These are phyloP conservation scores for Caenorhabditis brenneri DNA, from an alignment of 1,140 invertebrate genomes.

Conservation along the genomic window DNA sequence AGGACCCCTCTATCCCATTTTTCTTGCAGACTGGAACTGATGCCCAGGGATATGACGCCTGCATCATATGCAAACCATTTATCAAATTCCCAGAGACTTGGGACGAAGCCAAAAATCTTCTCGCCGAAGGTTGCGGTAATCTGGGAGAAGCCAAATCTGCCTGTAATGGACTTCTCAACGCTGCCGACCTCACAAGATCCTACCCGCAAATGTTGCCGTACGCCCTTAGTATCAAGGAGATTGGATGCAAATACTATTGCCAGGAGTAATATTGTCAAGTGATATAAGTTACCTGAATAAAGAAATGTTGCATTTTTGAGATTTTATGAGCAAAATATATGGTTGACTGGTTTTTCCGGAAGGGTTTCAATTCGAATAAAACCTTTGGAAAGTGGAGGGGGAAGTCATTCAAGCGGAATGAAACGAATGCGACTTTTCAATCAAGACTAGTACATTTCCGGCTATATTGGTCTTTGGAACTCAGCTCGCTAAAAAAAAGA, in stretches of 20 bases:
- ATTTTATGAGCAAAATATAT: background rate
- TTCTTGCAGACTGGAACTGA: too few species aligned
- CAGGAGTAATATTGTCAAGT: background rate
- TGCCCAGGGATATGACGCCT: too few species aligned
- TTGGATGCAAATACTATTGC: background rate
- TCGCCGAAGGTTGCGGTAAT: too few species aligned
- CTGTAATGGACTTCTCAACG: too few species aligned
- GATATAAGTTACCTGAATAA: background rate
- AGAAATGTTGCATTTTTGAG: background rate
- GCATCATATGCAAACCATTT: too few species aligned
- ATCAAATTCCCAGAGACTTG: too few species aligned
- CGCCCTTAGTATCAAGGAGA: background rate
- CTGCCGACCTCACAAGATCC: background rate
- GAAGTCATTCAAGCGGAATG: background rate
- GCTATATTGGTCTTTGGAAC: too few species aligned
- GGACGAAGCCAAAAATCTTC: too few species aligned
- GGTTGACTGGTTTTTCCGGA: background rate
- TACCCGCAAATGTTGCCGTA: background rate
- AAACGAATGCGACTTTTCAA: background rate
- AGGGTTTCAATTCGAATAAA: background rate
- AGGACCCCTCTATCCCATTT: too few species aligned
- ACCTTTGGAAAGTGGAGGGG: background rate
- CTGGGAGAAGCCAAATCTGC: too few species aligned
- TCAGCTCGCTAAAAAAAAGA: too few species aligned
- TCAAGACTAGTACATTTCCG: too few species aligned